Percentiles rank a stretch among this genome's conserved stretches.
Conservation (phyloP, 2,797 vertebrate species). For the Myoxocephalus aenaeus region DNA sequence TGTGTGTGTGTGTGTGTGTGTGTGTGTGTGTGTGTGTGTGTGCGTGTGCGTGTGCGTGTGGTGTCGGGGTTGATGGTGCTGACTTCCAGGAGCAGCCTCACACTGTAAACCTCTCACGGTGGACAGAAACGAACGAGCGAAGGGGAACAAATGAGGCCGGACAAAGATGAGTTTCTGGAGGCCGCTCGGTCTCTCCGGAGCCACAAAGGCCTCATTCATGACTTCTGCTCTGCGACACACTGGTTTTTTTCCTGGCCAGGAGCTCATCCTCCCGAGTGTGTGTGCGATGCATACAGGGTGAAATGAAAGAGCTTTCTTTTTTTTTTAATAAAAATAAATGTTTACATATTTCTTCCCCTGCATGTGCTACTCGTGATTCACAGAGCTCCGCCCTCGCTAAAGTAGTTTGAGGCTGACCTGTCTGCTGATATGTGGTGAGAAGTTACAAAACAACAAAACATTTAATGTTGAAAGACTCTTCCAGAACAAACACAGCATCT, state of each 20-base stretch:
- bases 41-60: not conserved
- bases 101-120: slow-evolving; percentile 33
- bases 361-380: no score
- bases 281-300: slow-evolving; percentile 49
- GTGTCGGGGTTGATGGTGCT: not conserved
- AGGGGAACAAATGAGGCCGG: slow-evolving; percentile 49
- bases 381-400: no score
- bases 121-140: slow-evolving; percentile 34
- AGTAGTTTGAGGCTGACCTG: no score
- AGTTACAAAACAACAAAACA: no score
- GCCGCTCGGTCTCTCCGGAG: slow-evolving; percentile 42
- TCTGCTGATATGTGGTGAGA: no score
- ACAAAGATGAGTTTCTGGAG: slow-evolving; percentile 65
- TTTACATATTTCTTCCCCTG: no score
- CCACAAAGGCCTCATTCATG: slow-evolving; percentile 78
- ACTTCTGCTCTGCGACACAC: slow-evolving; percentile 30
- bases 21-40: no score
- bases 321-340: no score
- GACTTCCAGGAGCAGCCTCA: slow-evolving; percentile 37
- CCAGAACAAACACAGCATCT: no score
- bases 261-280: slow-evolving; percentile 45
- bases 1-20: not conserved
- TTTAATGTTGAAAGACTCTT: no score
- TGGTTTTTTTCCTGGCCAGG: slow-evolving; percentile 40
- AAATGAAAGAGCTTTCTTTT: slow-evolving; percentile 48